phyloP scores from a whole-genome alignment of 2,113 vertebrate genomes.

The Trogon melanurus region DNA sequence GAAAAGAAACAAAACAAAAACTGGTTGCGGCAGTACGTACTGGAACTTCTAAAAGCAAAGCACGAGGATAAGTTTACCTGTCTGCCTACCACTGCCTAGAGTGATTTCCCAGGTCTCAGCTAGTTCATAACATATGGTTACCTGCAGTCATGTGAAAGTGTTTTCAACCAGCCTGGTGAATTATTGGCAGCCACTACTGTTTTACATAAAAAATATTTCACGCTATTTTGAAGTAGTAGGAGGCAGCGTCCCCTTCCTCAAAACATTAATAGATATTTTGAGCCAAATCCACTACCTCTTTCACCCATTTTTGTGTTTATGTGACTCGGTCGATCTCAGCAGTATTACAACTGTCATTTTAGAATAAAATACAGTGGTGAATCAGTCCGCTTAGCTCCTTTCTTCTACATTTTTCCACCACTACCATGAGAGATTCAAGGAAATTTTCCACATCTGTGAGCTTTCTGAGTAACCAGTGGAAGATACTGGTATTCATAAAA shows the following conservation, averaged over 20 bases:
- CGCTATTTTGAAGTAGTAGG: neutral
- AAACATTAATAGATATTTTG: neutral
- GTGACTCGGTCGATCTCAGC: neutral
- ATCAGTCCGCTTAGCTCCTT: neutral
- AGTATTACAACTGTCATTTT: neutral
- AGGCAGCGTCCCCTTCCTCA: neutral
- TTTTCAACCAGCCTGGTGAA: slow-evolving; percentile 42
- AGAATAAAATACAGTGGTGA: neutral
- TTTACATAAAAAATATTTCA: slow-evolving; percentile 12
- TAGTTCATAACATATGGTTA: slow-evolving; percentile 34
- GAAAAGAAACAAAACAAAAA: slow-evolving; percentile 65
- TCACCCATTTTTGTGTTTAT: neutral
- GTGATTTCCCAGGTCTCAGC: slow-evolving; percentile 56
- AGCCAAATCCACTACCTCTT: neutral
- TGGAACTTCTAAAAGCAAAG: slow-evolving; percentile 69
- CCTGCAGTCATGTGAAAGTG: slow-evolving; percentile 52
- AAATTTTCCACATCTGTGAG: slow-evolving; percentile 3
- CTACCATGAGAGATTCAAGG: neutral
- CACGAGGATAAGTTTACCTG: slow-evolving; percentile 64
- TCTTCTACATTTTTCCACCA: neutral
- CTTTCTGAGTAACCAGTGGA: neutral
- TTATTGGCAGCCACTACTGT: slow-evolving; percentile 9
- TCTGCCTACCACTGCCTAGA: slow-evolving; percentile 66
- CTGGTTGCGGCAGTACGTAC: slow-evolving; percentile 58
- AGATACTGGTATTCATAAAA: neutral